phyloP scores from a whole-genome alignment of 2,888 invertebrate genomes.

The Rhingia campestris region DNA sequence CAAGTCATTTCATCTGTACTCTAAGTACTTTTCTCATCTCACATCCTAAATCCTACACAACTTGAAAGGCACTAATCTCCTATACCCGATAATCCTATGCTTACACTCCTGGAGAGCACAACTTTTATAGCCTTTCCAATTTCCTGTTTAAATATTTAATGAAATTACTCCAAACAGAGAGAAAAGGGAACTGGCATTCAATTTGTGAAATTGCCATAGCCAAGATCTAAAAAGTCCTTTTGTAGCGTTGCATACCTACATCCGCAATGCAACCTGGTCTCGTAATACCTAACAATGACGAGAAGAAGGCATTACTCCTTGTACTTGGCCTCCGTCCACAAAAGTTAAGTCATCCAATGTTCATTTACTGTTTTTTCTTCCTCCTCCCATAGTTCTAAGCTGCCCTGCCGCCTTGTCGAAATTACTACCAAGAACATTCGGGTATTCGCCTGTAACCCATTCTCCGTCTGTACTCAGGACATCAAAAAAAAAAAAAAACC shows the following conservation, averaged over 20 bases:
- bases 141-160: constrained; percentile 54
- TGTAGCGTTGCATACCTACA: too few relatives aligned
- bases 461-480: constrained; percentile 1
- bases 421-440: constrained; percentile 20
- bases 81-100: neutral
- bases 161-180: constrained; percentile 22
- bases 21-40: too few relatives aligned
- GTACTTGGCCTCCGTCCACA: neutral
- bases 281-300: neutral
- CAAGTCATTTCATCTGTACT: too few relatives aligned
- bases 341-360: constrained; percentile 16
- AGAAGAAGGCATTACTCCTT: constrained; percentile 9
- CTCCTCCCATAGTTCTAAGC: neutral
- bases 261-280: neutral
- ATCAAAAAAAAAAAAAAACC: constrained; percentile 28
- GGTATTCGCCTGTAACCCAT: neutral
- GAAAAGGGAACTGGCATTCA: constrained; percentile 11
- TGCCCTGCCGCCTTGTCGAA: constrained; percentile 8
- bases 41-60: too few relatives aligned
- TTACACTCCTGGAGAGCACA: neutral
- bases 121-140: constrained; percentile 18
- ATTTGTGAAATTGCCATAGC: neutral
- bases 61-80: too few relatives aligned
- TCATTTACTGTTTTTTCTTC: neutral
- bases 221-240: constrained; percentile 11